A percentile compares a stretch with the other conserved stretches of the same genome.
Conservation (phyloP, 1,140 invertebrate species). For the Kradibia gibbosae region DNA sequence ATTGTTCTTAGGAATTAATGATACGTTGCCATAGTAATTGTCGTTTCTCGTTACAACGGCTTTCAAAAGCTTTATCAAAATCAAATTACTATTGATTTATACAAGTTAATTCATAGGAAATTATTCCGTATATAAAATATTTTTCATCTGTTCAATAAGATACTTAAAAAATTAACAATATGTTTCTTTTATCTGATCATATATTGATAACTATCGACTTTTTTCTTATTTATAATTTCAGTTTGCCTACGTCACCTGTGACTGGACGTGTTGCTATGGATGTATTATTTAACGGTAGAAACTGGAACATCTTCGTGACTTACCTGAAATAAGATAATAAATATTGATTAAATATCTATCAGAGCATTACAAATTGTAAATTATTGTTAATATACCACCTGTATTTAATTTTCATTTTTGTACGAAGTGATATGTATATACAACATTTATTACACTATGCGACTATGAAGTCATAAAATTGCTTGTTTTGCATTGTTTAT, state of each 20-base stretch:
- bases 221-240: constrained; percentile 42
- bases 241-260: constrained; percentile 51
- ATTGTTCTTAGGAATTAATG: constrained; percentile 11
- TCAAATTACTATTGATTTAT: constrained; percentile 27
- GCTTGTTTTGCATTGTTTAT: too few species aligned
- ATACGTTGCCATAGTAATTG: constrained; percentile 20
- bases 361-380: neutral
- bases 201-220: constrained; percentile 24
- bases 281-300: constrained; percentile 53
- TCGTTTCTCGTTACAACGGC: constrained; percentile 15
- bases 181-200: neutral
- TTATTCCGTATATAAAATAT: neutral
- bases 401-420: too few species aligned
- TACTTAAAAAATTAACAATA: neutral
- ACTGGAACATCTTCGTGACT: constrained; percentile 57
- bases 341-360: constrained; percentile 4
- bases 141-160: neutral
- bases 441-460: neutral
- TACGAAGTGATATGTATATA: too few species aligned
- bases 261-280: constrained; percentile 50
- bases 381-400: too few species aligned
- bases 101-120: constrained; percentile 16
- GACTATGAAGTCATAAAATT: too few species aligned
- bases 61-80: constrained; percentile 38
- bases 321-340: constrained; percentile 60